Evolutionary conservation across 2,113 vertebrate species (phyloP).

Genomic region (Chloropsis cyanopogon): DNA sequence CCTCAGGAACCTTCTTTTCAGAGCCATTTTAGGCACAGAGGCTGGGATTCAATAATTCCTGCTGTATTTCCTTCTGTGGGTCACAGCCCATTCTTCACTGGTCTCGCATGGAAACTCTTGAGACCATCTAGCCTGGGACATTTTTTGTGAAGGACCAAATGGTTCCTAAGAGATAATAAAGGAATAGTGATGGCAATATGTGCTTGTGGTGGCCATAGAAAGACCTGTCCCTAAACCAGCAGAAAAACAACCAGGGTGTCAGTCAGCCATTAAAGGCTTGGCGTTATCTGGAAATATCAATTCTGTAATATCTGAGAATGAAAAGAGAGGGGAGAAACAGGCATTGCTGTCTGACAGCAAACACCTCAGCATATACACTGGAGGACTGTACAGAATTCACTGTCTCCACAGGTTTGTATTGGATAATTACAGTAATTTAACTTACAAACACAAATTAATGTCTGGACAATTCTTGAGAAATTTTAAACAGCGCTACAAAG

Average conservation of each 20-base stretch:
- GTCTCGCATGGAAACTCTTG: neutral
- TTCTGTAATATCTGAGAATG: neutral
- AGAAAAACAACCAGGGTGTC: neutral
- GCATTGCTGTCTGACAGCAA: neutral
- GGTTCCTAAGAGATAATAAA: neutral
- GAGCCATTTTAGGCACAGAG: neutral
- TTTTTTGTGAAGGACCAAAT: neutral
- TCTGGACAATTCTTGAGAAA: neutral
- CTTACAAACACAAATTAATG: neutral
- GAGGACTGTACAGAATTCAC: neutral
- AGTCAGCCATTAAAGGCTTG: neutral
- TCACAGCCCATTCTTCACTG: neutral
- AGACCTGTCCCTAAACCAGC: neutral
- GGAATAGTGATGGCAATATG: neutral
- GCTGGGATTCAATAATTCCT: neutral
- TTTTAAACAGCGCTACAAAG: neutral
- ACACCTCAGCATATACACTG: neutral
- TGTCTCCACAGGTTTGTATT: neutral
- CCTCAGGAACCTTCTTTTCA: neutral
- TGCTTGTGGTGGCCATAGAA: neutral
- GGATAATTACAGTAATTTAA: neutral
- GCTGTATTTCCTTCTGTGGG: neutral
- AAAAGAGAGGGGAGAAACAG: neutral
- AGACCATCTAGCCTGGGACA: neutral
- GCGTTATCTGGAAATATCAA: neutral